Percentiles rank a stretch among this genome's conserved stretches.
Evolutionary conservation across 2,113 vertebrate genomes (phyloP).

Genomic region (Gallinago jamesoni): DNA sequence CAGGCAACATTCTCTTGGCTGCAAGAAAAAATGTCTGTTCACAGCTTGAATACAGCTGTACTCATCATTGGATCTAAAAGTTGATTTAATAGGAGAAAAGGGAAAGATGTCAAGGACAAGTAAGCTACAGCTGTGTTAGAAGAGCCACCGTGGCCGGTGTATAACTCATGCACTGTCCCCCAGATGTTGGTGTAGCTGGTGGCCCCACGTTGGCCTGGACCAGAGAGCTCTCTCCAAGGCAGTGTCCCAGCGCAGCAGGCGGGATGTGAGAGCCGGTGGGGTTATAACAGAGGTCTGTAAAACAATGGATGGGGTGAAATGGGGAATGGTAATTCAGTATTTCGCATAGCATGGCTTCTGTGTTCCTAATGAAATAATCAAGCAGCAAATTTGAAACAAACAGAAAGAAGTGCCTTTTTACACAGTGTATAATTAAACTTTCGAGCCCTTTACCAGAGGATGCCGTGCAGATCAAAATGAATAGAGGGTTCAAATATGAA

Average conservation of each 20-base stretch:
- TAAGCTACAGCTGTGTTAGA: background rate
- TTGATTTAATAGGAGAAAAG: background rate
- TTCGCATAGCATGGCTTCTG: background rate
- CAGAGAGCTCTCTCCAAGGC: too few relatives aligned
- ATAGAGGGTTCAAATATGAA: background rate
- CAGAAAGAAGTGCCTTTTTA: background rate
- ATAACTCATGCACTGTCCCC: background rate
- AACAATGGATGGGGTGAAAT: background rate
- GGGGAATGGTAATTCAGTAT: background rate
- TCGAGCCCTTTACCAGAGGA: background rate
- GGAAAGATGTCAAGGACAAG: background rate
- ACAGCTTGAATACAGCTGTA: background rate
- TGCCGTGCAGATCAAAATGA: background rate
- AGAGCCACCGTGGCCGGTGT: background rate
- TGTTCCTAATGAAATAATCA: background rate
- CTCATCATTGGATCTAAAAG: background rate
- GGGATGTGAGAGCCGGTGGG: background rate
- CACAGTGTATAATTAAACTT: background rate
- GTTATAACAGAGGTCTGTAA: background rate
- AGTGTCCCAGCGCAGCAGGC: background rate
- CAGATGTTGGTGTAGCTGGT: background rate
- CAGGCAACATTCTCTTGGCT: background rate
- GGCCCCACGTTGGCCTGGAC: background rate
- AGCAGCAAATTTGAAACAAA: background rate
- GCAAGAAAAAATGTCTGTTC: rapidly evolving